Base-by-base conservation (phyloP, 2,888 invertebrate species). In the Pristionchus exspectatus region DNA sequence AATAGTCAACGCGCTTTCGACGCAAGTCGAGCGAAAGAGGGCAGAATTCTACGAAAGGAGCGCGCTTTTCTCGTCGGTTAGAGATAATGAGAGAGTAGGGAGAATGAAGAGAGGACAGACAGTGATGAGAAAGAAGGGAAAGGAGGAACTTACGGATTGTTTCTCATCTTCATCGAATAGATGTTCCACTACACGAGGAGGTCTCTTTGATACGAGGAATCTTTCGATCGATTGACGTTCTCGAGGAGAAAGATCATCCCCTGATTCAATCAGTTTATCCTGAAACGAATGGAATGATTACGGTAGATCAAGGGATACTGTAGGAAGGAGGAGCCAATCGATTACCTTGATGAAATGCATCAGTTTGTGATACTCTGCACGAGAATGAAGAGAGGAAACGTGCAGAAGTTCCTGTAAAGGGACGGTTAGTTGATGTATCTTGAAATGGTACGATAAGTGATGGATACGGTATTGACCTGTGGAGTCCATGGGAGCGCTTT, bases 121-220 rank as follows among this genome's bases (percentile, higher is more conserved):
- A 50, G 81, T 54, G n/a, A n/a, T 2, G 21, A 10, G 24, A 50
- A 10, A 30, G 72, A n/a, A 33, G 44, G 7, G 21, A 72, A 33
- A 12, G 27, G 16, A 30, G 24, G 2, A 16, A 56, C 87, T 38
- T 18, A 88, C 88, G 59, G 77, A 74, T 59, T 30, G 14, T 16
- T 44, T 81, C 44, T 88, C 88, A 10, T 81, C 81, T 2, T 88
- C 88, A 59, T 56, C 33, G 81, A 88, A 88, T 33, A 88, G 59
- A 38, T 38, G 1, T 2, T 63, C n/a, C 33, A 81, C 50, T 4
- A 59, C 59, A 18, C 21, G 12, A n/a, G 88, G 81, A 27, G 88
- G 88, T 21, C 88, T 54, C 81, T 44, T 30, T 54, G n/a, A 33
- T 0, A 77, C 81, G 16, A 88, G 33, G 38, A 88, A 77, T 27